Evolutionary conservation across 2,113 vertebrate genomes (phyloP).

Genomic region (Jaculus jaculus): DNA sequence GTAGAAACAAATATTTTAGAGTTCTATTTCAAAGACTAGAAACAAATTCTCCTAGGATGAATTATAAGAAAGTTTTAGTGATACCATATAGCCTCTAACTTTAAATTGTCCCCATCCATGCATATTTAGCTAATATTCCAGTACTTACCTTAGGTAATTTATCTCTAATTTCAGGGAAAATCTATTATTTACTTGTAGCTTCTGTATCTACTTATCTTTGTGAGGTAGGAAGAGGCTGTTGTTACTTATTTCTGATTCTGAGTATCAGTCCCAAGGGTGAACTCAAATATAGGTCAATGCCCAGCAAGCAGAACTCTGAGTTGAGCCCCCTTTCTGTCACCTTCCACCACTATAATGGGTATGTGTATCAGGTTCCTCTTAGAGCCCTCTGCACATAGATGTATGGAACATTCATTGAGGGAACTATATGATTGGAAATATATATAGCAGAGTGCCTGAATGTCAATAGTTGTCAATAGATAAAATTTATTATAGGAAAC

Average conservation of each 20-base stretch:
- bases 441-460: not conserved
- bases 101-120: not conserved
- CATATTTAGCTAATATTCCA: not conserved
- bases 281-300: not conserved
- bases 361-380: not conserved
- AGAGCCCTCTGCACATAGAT: not conserved
- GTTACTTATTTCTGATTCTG: not conserved
- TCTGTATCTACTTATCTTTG: not conserved
- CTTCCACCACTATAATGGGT: not conserved
- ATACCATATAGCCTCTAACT: not conserved
- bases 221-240: not conserved
- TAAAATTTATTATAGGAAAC: not conserved
- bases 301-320: not conserved
- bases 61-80: not conserved
- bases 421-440: not conserved
- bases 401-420: not conserved
- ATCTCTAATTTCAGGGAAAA: constrained; percentile 13
- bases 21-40: not conserved
- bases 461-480: not conserved
- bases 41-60: not conserved
- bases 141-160: not conserved
- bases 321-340: not conserved
- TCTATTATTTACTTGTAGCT: not conserved
- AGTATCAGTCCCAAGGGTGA: not conserved
- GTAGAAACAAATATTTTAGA: not conserved